Conservation (phyloP, 2,888 invertebrate genomes). For the Phoenoteleia sp. region DNA sequence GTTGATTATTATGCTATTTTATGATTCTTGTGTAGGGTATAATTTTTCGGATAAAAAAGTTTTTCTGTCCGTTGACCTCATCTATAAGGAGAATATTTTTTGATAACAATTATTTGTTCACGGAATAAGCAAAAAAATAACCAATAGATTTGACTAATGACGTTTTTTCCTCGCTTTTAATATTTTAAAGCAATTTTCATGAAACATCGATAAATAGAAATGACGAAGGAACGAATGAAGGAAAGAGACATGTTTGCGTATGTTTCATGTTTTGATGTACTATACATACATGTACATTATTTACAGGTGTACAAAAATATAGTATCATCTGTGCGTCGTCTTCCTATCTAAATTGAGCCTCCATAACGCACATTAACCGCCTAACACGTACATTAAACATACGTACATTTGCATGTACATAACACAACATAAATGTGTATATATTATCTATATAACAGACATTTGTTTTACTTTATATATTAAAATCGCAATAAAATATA, state of each 20-base stretch:
- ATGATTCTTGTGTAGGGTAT: neutral
- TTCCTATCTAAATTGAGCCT: conserved; percentile 85
- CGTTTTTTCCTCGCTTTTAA: conserved; percentile 5
- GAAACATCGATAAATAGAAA: conserved; percentile 32
- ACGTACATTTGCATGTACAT: conserved; percentile 67
- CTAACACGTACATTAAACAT: conserved; percentile 55
- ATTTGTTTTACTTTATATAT: conserved; percentile 48
- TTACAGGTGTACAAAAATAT: conserved; percentile 66
- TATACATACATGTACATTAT: conserved; percentile 69
- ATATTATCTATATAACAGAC: conserved; percentile 71
- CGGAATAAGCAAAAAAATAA: conserved; percentile 12
- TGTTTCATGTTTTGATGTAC: conserved; percentile 38
- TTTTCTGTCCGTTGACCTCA: conserved; percentile 3
- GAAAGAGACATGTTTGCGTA: conserved; percentile 26
- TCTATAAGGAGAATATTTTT: neutral
- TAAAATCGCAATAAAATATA: conserved; percentile 57
- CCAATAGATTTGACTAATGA: conserved; percentile 35
- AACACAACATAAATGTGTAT: conserved; percentile 65
- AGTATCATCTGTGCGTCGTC: conserved; percentile 64
- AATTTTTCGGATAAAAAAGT: neutral
- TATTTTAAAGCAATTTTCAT: conserved; percentile 12
- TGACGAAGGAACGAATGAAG: conserved; percentile 55
- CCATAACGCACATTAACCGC: conserved; percentile 81
- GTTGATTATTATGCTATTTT: conserved; percentile 16
- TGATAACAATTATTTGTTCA: neutral